Conservation (phyloP, 2,888 invertebrate species). For the Nowickia ferox region DNA sequence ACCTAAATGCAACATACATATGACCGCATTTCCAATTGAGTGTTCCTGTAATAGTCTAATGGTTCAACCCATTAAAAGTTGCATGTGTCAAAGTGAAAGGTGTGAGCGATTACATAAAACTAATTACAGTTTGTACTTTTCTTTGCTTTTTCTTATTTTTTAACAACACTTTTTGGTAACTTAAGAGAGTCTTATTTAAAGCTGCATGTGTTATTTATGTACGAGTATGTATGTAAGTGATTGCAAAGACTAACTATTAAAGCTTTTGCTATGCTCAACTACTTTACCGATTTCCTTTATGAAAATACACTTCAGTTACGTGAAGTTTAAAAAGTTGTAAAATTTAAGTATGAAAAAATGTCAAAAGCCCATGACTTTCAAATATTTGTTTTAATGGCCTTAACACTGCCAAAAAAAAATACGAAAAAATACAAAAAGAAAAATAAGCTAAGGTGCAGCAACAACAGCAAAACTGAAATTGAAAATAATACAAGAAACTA, state of each 20-base stretch:
- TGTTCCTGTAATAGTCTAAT: neutral
- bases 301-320: slow-evolving; percentile 24
- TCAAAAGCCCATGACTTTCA: slow-evolving; percentile 62
- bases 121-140: slow-evolving; percentile 1
- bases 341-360: slow-evolving; percentile 1
- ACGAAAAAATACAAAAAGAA: slow-evolving; percentile 2
- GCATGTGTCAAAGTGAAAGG: slow-evolving; percentile 23
- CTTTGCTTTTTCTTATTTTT: neutral
- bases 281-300: slow-evolving; percentile 17
- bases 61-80: neutral
- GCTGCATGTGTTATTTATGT: neutral
- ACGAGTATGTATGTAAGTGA: neutral
- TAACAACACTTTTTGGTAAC: neutral
- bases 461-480: slow-evolving; percentile 3
- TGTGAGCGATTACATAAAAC: slow-evolving; percentile 8
- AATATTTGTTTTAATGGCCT: slow-evolving; percentile 59
- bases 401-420: slow-evolving; percentile 66
- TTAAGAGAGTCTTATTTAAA: neutral
- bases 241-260: neutral
- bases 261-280: neutral
- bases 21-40: neutral
- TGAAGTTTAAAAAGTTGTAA: slow-evolving; percentile 35
- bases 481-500: slow-evolving; percentile 31
- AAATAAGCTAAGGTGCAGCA: neutral
- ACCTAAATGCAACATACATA: neutral